Evolutionary conservation across 1,140 invertebrate species (phyloP).

Genomic region (Spodoptera frugiperda): DNA sequence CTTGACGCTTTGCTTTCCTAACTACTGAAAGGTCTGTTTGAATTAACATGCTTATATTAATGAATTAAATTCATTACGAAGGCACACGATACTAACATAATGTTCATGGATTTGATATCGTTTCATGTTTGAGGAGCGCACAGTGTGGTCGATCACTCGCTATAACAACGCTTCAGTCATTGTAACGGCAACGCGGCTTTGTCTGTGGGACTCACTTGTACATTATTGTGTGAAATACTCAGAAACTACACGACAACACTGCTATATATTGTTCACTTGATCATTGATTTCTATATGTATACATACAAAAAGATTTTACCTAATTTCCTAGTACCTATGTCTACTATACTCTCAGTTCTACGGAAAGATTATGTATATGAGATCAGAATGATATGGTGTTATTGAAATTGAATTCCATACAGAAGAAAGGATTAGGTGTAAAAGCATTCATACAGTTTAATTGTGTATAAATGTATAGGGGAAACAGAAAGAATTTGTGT

Average conservation of each 20-base stretch:
- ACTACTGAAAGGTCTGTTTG: conserved; percentile 7
- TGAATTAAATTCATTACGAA: neutral
- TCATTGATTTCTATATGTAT: neutral
- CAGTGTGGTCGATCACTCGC: conserved; percentile 41
- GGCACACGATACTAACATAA: conserved; percentile 26
- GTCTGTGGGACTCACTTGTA: conserved; percentile 29
- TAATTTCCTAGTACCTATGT: too few species aligned
- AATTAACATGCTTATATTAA: conserved; percentile 35
- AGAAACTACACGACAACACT: conserved; percentile 13
- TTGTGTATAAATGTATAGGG: too few species aligned
- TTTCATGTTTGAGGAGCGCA: conserved; percentile 42
- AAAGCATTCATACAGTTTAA: too few species aligned
- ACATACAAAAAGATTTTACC: too few species aligned
- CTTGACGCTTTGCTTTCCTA: conserved; percentile 43
- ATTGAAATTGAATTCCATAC: too few species aligned
- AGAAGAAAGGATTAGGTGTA: too few species aligned
- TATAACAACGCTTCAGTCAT: conserved; percentile 43
- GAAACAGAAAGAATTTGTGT: too few species aligned
- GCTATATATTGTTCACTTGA: conserved; percentile 4
- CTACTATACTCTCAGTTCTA: too few species aligned
- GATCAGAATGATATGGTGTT: too few species aligned
- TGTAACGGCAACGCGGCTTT: conserved; percentile 37
- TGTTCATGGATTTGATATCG: conserved; percentile 25
- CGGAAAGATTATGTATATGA: too few species aligned
- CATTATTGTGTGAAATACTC: conserved; percentile 16